Evolutionary conservation across 2,888 invertebrate species (phyloP), one percentile per base, ranked within the genome.

Genomic region (Rosalia funebris): DNA sequence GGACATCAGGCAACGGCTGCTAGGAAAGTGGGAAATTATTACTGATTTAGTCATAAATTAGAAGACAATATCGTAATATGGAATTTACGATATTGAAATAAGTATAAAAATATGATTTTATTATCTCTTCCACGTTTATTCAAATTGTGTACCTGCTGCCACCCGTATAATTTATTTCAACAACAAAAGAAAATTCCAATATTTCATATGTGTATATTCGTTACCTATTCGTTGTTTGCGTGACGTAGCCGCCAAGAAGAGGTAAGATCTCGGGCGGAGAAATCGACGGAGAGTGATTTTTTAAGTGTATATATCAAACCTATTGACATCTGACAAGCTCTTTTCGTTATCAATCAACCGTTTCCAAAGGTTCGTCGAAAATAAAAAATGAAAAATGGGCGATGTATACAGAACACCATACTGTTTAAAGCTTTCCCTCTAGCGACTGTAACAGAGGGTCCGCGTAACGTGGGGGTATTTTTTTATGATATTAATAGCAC

Each of bases 341-440:
- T 12, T 48, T 48, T 36, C 48, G 48, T 48, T 17, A 48, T 48
- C 37, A 34, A 48, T 48, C 48, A 48, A 37, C n/a, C 48, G 11
- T 37, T 48, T 36, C 19, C 48, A 48, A 48, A 48, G 48, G 37
- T 17, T 19, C 14, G 19, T 36, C 36, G 48, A 36, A 36, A 48
- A 48, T 48, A 48, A 48, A 48, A 48, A 48, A 48, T 48, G 48
- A 48, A 48, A 48, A 48, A 48, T 48, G 14, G 48, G 12, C 32
- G 32, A 12, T 44, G 17, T 19, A 34, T 19, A 16, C 11, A 36
- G 36, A 17, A 12, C 36, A 19, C 12, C 20, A 37, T 48, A 19
- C 36, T 48, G 20, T 48, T 19, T 37, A 47, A 47, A 32, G 17
- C 48, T 16, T 20, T 37, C 19, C 15, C 9, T 36, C 20, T 17